Evolutionary conservation across 2,888 invertebrate genomes (phyloP).

Genomic region (Malacosoma neustria): DNA sequence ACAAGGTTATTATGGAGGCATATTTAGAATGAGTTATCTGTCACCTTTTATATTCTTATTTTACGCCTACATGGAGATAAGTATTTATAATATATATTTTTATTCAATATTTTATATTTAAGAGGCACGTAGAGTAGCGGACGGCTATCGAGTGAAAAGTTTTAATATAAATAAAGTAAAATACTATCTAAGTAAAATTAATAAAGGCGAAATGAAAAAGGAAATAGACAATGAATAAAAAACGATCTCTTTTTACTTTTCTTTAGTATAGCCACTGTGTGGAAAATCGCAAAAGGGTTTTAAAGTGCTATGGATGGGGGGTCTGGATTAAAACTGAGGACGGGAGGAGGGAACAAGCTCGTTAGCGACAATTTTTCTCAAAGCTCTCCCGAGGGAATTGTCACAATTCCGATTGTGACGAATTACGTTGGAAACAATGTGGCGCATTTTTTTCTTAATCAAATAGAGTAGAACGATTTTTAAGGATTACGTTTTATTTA

Average conservation of each 20-base stretch:
- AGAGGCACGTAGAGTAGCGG: too few species aligned
- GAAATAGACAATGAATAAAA: slow-evolving; percentile 42
- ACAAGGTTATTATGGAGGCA: too few species aligned
- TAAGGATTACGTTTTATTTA: too few species aligned
- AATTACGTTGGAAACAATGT: slow-evolving; percentile 57
- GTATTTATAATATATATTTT: too few species aligned
- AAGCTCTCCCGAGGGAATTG: slow-evolving; percentile 64
- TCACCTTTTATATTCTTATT: too few species aligned
- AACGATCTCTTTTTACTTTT: slow-evolving; percentile 35
- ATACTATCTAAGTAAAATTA: too few species aligned
- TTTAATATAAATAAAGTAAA: slow-evolving; percentile 17
- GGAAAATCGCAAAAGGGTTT: slow-evolving; percentile 69
- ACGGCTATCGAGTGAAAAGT: too few species aligned
- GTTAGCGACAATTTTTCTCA: slow-evolving; percentile 73
- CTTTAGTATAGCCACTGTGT: slow-evolving; percentile 55
- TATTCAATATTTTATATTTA: too few species aligned
- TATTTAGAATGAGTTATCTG: too few species aligned
- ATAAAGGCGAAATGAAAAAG: slow-evolving; percentile 29
- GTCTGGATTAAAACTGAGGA: slow-evolving; percentile 54
- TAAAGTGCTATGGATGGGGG: slow-evolving; percentile 60
- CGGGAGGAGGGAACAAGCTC: slow-evolving; percentile 42
- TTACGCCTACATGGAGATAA: too few species aligned
- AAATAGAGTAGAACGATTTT: slow-evolving; percentile 30
- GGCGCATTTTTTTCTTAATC: slow-evolving; percentile 39
- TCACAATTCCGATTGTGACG: slow-evolving; percentile 70